Percentiles rank a stretch among this genome's conserved stretches.
Evolutionary conservation across 2,113 vertebrate genomes (phyloP).

Genomic region (Rousettus leschenaultii): DNA sequence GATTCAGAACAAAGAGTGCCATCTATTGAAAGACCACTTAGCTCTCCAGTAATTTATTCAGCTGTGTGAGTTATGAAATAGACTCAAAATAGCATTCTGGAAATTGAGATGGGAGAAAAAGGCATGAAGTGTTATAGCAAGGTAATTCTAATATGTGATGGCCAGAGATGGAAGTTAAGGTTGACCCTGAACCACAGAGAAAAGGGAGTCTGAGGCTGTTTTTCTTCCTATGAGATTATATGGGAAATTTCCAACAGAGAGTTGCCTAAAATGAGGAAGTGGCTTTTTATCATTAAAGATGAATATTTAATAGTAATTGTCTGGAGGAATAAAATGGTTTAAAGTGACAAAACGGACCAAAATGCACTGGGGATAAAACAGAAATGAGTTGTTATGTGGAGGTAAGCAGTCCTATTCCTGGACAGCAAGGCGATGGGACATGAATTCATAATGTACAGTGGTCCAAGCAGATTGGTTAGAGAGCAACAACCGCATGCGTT

Average conservation of each 20-base stretch:
- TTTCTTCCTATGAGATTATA: neutral
- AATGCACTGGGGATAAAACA: conserved; percentile 45
- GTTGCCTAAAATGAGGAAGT: neutral
- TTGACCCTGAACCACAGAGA: neutral
- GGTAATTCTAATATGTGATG: neutral
- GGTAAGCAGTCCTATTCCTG: conserved; percentile 51
- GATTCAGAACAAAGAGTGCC: conserved; percentile 57
- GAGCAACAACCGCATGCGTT: conserved; percentile 79
- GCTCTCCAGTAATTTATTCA: conserved; percentile 15
- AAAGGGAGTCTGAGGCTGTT: neutral
- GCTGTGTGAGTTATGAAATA: neutral
- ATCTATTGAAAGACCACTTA: conserved; percentile 59
- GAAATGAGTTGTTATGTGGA: conserved; percentile 66
- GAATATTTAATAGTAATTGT: conserved; percentile 29
- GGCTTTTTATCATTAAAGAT: conserved; percentile 3
- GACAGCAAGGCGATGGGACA: conserved; percentile 55
- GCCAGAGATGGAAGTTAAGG: neutral
- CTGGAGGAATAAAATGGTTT: conserved; percentile 50
- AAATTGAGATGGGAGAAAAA: neutral
- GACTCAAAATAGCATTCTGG: neutral
- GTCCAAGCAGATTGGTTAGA: conserved; percentile 79
- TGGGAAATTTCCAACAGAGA: neutral
- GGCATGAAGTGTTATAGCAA: neutral
- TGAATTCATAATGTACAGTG: conserved; percentile 78
- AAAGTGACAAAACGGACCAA: conserved; percentile 63